Percentiles rank a stretch among this genome's conserved stretches.
Evolutionary conservation across 1,140 invertebrate species (phyloP).

Genomic region (Diuraphis noxia): DNA sequence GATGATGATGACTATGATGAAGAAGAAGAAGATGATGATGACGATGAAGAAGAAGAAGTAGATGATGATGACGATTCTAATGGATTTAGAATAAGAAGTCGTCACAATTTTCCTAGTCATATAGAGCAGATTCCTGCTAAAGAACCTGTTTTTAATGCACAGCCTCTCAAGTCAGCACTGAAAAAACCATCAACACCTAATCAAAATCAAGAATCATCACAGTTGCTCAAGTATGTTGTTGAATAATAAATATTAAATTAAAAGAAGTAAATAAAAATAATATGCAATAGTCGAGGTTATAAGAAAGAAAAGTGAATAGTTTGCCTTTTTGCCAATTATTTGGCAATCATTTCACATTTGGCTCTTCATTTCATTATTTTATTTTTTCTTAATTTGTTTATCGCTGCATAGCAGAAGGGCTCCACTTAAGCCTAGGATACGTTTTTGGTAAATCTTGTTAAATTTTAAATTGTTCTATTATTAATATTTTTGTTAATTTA

Average conservation of each 20-base stretch:
- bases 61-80: slow-evolving; percentile 64
- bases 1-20: slow-evolving; percentile 49
- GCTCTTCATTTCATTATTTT: slow-evolving; percentile 45
- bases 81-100: slow-evolving; percentile 60
- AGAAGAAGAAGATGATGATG: slow-evolving; percentile 51
- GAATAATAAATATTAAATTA: slow-evolving; percentile 1
- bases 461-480: background rate
- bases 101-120: slow-evolving; percentile 67
- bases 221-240: slow-evolving; percentile 46
- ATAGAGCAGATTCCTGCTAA: slow-evolving; percentile 89
- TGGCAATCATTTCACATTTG: slow-evolving; percentile 38
- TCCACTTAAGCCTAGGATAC: slow-evolving; percentile 83
- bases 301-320: slow-evolving; percentile 40
- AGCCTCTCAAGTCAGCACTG: slow-evolving; percentile 87
- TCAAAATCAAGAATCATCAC: slow-evolving; percentile 53
- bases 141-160: slow-evolving; percentile 81
- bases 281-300: slow-evolving; percentile 41
- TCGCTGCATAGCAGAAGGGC: slow-evolving; percentile 69
- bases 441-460: slow-evolving; percentile 77
- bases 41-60: slow-evolving; percentile 63
- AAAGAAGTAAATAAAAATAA: slow-evolving; percentile 33
- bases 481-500: slow-evolving; percentile 45
- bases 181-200: slow-evolving; percentile 81
- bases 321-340: slow-evolving; percentile 45
- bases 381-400: slow-evolving; percentile 56